A percentile compares a stretch with the other conserved stretches of the same genome.
Evolutionary conservation across 2,888 invertebrate species (phyloP).

Genomic region (Scrobipalpa costella): DNA sequence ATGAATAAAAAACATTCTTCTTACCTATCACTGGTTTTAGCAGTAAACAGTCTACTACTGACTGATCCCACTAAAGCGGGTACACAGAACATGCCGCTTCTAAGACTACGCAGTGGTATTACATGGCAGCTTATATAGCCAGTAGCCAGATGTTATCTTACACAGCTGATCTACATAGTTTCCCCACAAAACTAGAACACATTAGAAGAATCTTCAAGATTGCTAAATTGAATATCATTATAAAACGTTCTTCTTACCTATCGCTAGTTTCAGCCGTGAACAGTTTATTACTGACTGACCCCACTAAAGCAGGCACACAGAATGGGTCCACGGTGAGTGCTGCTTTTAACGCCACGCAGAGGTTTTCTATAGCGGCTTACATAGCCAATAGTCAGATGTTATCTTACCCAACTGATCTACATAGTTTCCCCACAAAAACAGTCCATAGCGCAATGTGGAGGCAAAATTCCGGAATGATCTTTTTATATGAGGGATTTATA

Average conservation of each 20-base stretch:
- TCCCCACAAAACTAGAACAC: too few relatives aligned
- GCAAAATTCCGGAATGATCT: too few relatives aligned
- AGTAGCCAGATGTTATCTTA: too few relatives aligned
- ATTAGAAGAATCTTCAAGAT: too few relatives aligned
- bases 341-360: conserved; percentile 52
- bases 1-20: not conserved
- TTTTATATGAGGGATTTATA: too few relatives aligned
- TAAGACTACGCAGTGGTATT: conserved; percentile 96
- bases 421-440: too few relatives aligned
- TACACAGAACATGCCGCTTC: conserved; percentile 95
- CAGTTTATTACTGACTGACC: conserved; percentile 96
- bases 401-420: too few relatives aligned
- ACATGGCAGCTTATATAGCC: conserved; percentile 98
- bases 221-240: too few relatives aligned
- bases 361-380: not conserved
- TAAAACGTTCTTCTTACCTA: too few relatives aligned
- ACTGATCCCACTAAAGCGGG: conserved; percentile 97
- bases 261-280: conserved; percentile 96
- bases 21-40: conserved; percentile 92
- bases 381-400: too few relatives aligned
- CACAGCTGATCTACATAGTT: too few relatives aligned
- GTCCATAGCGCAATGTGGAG: too few relatives aligned
- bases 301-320: conserved; percentile 97
- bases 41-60: conserved; percentile 96
- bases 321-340: not conserved